Evolutionary conservation across 2,888 invertebrate species (phyloP).

Genomic region (Sminthurides aquaticus): DNA sequence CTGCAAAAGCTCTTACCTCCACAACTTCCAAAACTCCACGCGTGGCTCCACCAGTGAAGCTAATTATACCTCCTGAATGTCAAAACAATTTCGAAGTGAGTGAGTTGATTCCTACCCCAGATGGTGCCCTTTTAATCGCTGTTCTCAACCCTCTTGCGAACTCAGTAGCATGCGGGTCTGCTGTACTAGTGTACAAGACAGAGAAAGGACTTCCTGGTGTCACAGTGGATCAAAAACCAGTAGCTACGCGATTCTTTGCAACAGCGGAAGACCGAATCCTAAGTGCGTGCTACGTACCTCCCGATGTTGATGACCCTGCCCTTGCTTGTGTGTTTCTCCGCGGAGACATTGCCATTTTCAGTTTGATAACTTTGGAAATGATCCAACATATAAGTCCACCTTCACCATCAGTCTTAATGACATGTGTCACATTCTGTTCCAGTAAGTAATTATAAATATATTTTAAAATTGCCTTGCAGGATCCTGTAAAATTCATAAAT

Average conservation of each 20-base stretch:
- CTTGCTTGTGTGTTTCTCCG: slow-evolving; percentile 32
- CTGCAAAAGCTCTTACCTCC: no score
- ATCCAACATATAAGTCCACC: slow-evolving; percentile 2
- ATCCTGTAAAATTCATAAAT: slow-evolving; percentile 2
- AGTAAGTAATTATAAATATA: slow-evolving; percentile 51
- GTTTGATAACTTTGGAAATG: slow-evolving; percentile 7
- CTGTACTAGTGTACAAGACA: not conserved
- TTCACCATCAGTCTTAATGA: slow-evolving; percentile 54
- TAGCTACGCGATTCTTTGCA: slow-evolving; percentile 56
- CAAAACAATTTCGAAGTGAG: slow-evolving; percentile 25
- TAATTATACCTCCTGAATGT: slow-evolving; percentile 34
- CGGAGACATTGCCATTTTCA: slow-evolving; percentile 31
- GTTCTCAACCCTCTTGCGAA: slow-evolving; percentile 6
- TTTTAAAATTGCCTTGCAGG: not conserved
- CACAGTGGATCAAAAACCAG: slow-evolving; percentile 56
- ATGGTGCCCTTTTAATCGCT: slow-evolving; percentile 26
- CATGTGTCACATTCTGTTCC: slow-evolving; percentile 76
- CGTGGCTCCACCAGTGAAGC: slow-evolving; percentile 22
- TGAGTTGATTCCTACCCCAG: slow-evolving; percentile 31
- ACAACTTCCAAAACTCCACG: slow-evolving; percentile 3
- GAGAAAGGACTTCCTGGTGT: slow-evolving; percentile 47
- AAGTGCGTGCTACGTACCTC: slow-evolving; percentile 62
- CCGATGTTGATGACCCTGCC: slow-evolving; percentile 48
- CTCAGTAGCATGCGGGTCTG: not conserved
- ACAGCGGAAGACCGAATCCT: slow-evolving; percentile 58